Evolutionary conservation across 2,113 vertebrate genomes (phyloP).

Genomic region (Elachura formosa): DNA sequence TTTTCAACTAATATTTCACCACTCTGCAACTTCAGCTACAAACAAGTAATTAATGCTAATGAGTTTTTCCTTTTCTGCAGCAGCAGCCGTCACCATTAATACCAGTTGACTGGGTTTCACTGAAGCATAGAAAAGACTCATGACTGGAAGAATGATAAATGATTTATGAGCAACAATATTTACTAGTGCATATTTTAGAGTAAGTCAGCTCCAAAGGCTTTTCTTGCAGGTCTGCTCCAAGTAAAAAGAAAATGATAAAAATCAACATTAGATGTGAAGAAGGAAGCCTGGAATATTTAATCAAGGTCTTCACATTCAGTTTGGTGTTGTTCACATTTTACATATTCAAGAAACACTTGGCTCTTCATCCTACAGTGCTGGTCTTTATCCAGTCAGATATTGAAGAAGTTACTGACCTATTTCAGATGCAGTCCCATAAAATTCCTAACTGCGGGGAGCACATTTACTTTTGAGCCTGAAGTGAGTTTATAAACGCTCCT

Average conservation of each 20-base stretch:
- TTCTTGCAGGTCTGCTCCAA: constrained; percentile 14
- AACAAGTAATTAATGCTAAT: constrained; percentile 64
- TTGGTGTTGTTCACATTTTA: constrained; percentile 15
- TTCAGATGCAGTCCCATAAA: background rate
- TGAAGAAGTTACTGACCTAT: background rate
- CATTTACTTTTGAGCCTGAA: background rate
- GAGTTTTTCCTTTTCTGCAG: background rate
- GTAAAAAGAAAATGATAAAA: constrained; percentile 11
- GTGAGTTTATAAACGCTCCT: background rate
- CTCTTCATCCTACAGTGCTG: background rate
- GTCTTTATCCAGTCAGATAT: background rate
- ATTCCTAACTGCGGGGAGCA: background rate
- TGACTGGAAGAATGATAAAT: constrained; percentile 59
- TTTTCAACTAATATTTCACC: constrained; percentile 37
- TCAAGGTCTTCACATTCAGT: background rate
- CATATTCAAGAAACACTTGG: constrained; percentile 12
- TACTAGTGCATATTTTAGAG: constrained; percentile 29
- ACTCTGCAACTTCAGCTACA: constrained; percentile 31
- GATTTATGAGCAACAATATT: constrained; percentile 61
- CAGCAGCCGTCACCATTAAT: constrained; percentile 53
- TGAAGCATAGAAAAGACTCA: constrained; percentile 57
- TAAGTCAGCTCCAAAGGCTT: constrained; percentile 21
- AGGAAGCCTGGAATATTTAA: constrained; percentile 35
- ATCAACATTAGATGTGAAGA: constrained; percentile 2
- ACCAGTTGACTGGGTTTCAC: constrained; percentile 54